phyloP scores from a whole-genome alignment of 2,888 invertebrate species.

The Anarsia innoxiella region DNA sequence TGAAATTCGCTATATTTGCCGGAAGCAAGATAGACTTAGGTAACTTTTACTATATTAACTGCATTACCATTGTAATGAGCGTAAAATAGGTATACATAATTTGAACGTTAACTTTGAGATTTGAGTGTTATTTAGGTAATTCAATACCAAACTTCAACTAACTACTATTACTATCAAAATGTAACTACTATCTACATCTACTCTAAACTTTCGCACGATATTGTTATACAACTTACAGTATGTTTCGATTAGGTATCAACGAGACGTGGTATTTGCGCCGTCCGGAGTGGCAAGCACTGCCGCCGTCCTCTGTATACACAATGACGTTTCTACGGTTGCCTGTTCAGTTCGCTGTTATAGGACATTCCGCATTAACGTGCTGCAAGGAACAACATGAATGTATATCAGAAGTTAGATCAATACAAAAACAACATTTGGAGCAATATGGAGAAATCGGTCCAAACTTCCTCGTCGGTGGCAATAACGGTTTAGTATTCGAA shows the following conservation, averaged over 20 bases:
- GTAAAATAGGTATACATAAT: too few species aligned
- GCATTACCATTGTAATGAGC: too few species aligned
- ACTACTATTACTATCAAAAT: too few species aligned
- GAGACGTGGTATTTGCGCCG: constrained; percentile 59
- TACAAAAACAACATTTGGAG: constrained; percentile 42
- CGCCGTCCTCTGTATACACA: constrained; percentile 24
- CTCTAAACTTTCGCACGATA: too few species aligned
- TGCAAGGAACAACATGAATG: constrained; percentile 41
- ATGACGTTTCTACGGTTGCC: constrained; percentile 38
- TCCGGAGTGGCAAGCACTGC: constrained; percentile 56
- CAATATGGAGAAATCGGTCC: constrained; percentile 50
- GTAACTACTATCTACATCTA: too few species aligned
- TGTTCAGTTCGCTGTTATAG: constrained; percentile 42
- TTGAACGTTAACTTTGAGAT: neutral
- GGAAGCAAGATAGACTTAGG: constrained; percentile 48
- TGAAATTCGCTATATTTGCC: constrained; percentile 34
- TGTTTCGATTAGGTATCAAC: constrained; percentile 45
- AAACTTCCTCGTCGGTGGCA: constrained; percentile 52
- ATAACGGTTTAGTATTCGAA: constrained; percentile 51
- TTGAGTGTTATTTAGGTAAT: too few species aligned
- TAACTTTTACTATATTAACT: constrained; percentile 32
- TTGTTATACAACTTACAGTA: too few species aligned
- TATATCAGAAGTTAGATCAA: constrained; percentile 34
- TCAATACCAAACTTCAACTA: too few species aligned
- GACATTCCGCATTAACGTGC: constrained; percentile 40